Evolutionary conservation across 2,113 vertebrate genomes (phyloP).

Genomic region (Pedionomus torquatus): DNA sequence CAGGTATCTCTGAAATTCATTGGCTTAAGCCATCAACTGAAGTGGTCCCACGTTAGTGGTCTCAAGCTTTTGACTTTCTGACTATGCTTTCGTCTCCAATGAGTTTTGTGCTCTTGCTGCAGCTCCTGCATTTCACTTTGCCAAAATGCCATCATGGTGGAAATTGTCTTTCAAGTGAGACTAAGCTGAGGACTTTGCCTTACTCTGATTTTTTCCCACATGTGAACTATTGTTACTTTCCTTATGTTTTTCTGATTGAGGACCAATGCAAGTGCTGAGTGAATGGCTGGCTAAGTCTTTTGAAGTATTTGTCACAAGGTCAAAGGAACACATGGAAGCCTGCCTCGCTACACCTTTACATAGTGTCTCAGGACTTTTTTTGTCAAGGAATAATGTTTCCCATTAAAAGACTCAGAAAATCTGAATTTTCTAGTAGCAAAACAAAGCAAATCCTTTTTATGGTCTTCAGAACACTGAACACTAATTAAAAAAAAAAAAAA

Average conservation of each 20-base stretch:
- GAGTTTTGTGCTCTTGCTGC: background rate
- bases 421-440: background rate
- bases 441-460: background rate
- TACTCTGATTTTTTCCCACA: background rate
- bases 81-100: background rate
- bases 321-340: background rate
- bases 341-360: fast-evolving
- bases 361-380: background rate
- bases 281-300: background rate
- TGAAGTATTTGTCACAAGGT: background rate
- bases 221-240: background rate
- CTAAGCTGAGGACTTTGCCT: background rate
- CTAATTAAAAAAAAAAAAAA: background rate
- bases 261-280: background rate
- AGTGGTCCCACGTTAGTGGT: background rate
- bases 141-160: background rate
- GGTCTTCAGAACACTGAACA: background rate
- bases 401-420: background rate
- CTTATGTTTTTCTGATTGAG: background rate
- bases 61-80: background rate
- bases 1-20: background rate
- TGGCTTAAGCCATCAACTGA: background rate
- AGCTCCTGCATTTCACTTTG: background rate
- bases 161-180: background rate
- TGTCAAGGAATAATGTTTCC: background rate